phyloP scores from a whole-genome alignment of 1,140 invertebrate species.

The Tribolium madens region DNA sequence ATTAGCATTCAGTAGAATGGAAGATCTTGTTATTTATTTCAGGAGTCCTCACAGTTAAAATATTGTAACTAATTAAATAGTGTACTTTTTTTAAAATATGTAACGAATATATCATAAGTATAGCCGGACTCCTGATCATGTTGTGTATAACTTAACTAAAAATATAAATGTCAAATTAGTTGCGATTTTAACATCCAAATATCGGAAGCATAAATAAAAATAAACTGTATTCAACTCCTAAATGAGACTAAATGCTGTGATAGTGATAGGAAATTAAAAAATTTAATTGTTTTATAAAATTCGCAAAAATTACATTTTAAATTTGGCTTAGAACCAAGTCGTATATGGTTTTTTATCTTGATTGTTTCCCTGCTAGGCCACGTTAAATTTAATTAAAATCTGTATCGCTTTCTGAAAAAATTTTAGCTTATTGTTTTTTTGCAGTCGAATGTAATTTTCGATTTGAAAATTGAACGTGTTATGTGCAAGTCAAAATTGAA shows the following conservation, averaged over 20 bases:
- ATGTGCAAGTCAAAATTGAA: constrained; percentile 17
- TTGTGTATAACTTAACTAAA: constrained; percentile 3
- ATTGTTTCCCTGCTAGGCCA: not conserved
- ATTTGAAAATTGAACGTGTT: constrained; percentile 10
- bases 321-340: not conserved
- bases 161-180: constrained; percentile 10
- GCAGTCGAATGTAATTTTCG: not conserved
- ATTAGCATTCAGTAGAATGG: not conserved
- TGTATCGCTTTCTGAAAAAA: not conserved
- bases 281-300: too few relatives aligned
- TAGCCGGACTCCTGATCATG: constrained; percentile 5
- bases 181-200: constrained; percentile 12
- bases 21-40: constrained; percentile 8
- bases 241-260: not conserved
- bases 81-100: constrained; percentile 3
- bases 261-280: not conserved
- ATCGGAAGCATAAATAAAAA: not conserved
- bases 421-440: constrained; percentile 9
- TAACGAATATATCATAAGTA: constrained; percentile 12
- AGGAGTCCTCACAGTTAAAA: not conserved
- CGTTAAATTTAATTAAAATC: constrained; percentile 8
- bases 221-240: too few relatives aligned
- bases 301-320: not conserved
- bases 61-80: not conserved
- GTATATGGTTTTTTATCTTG: not conserved